Conservation (phyloP, 2,113 vertebrate genomes). For the Campylomormyrus tamandua region DNA sequence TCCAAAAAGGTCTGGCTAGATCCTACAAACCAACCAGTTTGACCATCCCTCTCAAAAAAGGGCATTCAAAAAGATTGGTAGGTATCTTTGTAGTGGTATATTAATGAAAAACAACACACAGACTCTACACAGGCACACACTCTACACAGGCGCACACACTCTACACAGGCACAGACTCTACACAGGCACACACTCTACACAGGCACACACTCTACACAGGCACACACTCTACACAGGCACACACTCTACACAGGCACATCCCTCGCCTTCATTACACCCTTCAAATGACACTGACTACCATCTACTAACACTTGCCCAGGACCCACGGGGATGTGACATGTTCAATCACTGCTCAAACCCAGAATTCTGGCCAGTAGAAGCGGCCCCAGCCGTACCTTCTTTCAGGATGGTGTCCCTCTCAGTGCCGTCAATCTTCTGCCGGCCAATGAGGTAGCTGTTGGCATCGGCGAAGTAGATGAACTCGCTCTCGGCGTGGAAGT, state of each 20-base stretch:
- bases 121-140: neutral
- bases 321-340: neutral
- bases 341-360: neutral
- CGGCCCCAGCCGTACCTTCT: conserved; percentile 64
- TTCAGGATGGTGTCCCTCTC: conserved; percentile 88
- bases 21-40: neutral
- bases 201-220: no score
- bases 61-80: neutral
- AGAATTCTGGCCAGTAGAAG: neutral
- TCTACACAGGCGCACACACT: no score
- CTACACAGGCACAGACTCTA: neutral
- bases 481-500: conserved; percentile 83
- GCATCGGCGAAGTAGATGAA: conserved; percentile 96
- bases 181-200: neutral
- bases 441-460: conserved; percentile 89
- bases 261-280: neutral
- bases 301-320: neutral
- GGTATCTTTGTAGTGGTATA: neutral
- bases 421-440: conserved; percentile 90
- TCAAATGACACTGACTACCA: neutral
- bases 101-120: neutral
- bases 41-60: neutral
- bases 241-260: no score
- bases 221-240: neutral
- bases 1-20: neutral